phyloP scores from a whole-genome alignment of 2,888 invertebrate species.

The Formica aserva region DNA sequence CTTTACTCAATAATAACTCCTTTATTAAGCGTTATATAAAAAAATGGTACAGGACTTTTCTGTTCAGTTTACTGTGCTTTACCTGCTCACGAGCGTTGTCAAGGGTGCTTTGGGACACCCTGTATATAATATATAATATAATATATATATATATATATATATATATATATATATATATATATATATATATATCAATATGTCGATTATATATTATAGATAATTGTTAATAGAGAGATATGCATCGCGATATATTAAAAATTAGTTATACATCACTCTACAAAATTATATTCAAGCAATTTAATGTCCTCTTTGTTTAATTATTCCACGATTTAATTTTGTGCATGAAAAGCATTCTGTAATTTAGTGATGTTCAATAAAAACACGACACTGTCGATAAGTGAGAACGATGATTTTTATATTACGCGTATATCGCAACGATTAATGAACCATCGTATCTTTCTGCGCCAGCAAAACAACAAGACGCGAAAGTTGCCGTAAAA shows the following conservation, averaged over 20 bases:
- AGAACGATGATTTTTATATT: neutral
- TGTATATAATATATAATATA: too few species aligned
- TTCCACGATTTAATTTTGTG: neutral
- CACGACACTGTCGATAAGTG: neutral
- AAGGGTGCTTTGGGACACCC: too few species aligned
- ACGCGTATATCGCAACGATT: neutral
- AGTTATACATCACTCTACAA: neutral
- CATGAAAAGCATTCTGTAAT: neutral
- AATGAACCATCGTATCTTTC: neutral
- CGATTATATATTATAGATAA: neutral
- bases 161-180: too few species aligned
- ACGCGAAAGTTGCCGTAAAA: slow-evolving; percentile 42
- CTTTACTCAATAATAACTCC: too few species aligned
- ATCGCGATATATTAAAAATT: neutral
- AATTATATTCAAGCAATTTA: neutral
- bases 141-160: neutral
- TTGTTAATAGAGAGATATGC: neutral
- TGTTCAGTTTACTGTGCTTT: too few species aligned
- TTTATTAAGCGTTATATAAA: too few species aligned
- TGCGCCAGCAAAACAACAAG: neutral
- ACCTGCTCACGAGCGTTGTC: too few species aligned
- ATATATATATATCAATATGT: neutral
- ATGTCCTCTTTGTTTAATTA: neutral
- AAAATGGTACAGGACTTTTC: too few species aligned
- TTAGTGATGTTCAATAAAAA: slow-evolving; percentile 18